Conservation (phyloP, 2,888 invertebrate genomes). For the Synergus gifuensis region DNA sequence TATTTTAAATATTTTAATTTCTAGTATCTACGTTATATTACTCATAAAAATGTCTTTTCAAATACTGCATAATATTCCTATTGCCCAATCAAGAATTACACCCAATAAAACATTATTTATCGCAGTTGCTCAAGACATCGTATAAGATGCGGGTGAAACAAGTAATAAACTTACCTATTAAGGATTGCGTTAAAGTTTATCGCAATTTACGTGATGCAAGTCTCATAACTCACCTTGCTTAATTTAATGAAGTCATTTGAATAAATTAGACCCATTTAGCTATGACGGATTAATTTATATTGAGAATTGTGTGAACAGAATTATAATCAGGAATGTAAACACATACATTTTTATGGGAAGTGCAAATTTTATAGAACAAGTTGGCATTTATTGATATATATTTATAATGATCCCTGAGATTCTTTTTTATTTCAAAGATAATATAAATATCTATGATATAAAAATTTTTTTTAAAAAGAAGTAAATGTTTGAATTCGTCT, state of each 20-base stretch:
- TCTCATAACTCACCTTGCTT: conserved; percentile 9
- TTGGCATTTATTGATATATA: neutral
- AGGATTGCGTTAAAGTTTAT: conserved; percentile 32
- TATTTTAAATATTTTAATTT: neutral
- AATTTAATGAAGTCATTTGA: conserved; percentile 27
- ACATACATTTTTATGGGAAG: neutral
- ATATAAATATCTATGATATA: no score
- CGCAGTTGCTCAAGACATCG: conserved; percentile 23
- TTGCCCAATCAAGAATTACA: conserved; percentile 12
- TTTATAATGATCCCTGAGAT: neutral
- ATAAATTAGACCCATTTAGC: conserved; percentile 13
- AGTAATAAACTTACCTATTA: conserved; percentile 16
- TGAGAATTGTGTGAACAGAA: neutral
- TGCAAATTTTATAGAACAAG: neutral
- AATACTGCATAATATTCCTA: neutral
- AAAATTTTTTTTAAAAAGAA: neutral
- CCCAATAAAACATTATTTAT: conserved; percentile 36
- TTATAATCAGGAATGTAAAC: neutral
- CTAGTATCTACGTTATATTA: neutral
- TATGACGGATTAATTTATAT: conserved; percentile 7
- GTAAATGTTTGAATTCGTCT: neutral
- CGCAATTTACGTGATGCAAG: neutral
- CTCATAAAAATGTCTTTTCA: neutral
- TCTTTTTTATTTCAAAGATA: no score
- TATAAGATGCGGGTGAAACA: neutral